Evolutionary conservation across 2,113 vertebrate species (phyloP), one percentile per base, ranked within the genome.

Genomic region (Ammodramus savannarum): DNA sequence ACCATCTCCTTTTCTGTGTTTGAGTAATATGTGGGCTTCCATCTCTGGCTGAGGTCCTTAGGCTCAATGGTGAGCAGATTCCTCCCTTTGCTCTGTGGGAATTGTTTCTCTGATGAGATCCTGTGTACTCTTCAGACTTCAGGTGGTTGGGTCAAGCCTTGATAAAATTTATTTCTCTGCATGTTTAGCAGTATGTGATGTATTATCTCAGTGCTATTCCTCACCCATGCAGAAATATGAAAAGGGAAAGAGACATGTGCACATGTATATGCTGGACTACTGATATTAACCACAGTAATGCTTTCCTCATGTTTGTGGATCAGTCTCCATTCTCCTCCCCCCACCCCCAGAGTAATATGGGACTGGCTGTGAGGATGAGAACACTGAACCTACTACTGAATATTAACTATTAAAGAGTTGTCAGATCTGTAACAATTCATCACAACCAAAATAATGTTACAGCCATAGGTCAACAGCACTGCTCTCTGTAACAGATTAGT

Each of bases 191-290:
- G 31, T 34, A 11, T 63, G 43, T 48, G 27, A 16, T 63, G 10
- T 13, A 12, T 67, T 36, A 26, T 22, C 43, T 38, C 27, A 57
- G 55, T 57, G 52, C 58, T 6, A 6, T 68, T 66, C 14, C 10
- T 87, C 22, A 61, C 5, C 21, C 32, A 3, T 8, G 7, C 13
- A 21, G 43, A n/a, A 63, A 46, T 21, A 31, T 6, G 52, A 21
- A 41, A 58, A 80, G 21, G 19, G 6, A 36, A 43, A 21, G 61
- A 38, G 14, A 48, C 0, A 0, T 13, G 0, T 5, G 19, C 57
- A 23, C 5, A 4, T 1, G 0, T 11, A 8, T 58, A 9, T 67
- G 77, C 69, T 51, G 57, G n/a, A 17, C 36, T 52, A 0, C 29
- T 46, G 4, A 25, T 44, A 0, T 46, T 34, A 29, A 13, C 52